Percentiles rank a stretch among this genome's conserved stretches.
phyloP scores from a whole-genome alignment of 2,888 invertebrate species.

The Dexiosoma caninum region DNA sequence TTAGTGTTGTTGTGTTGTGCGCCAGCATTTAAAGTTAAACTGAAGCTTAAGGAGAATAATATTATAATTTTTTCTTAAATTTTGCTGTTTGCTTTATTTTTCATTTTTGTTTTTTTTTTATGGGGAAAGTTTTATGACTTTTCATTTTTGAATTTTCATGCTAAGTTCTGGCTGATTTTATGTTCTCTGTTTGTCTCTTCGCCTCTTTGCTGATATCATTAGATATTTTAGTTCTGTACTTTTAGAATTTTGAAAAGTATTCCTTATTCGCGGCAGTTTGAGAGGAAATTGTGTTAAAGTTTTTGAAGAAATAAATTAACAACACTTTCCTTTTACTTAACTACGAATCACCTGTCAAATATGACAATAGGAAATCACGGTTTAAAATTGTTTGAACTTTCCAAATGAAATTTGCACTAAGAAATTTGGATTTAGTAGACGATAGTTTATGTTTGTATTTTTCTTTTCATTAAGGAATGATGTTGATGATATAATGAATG shows the following conservation, averaged over 20 bases:
- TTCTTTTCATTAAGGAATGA: no score
- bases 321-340: no score
- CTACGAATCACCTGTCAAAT: no score
- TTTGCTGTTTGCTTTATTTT: neutral
- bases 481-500: no score
- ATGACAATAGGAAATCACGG: no score
- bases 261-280: neutral
- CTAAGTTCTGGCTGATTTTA: neutral
- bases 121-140: constrained; percentile 9
- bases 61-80: neutral
- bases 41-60: neutral
- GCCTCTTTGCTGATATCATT: constrained; percentile 36
- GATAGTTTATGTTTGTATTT: no score
- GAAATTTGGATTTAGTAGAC: no score
- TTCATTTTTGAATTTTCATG: neutral
- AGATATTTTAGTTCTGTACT: no score
- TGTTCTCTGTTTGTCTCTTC: constrained; percentile 8
- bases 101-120: neutral
- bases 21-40: constrained; percentile 2
- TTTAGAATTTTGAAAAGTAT: neutral
- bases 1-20: neutral
- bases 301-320: neutral
- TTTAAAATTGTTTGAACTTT: no score
- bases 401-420: no score
- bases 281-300: neutral